Evolutionary conservation across 2,113 vertebrate species (phyloP).

Genomic region (Etheostoma spectabile): DNA sequence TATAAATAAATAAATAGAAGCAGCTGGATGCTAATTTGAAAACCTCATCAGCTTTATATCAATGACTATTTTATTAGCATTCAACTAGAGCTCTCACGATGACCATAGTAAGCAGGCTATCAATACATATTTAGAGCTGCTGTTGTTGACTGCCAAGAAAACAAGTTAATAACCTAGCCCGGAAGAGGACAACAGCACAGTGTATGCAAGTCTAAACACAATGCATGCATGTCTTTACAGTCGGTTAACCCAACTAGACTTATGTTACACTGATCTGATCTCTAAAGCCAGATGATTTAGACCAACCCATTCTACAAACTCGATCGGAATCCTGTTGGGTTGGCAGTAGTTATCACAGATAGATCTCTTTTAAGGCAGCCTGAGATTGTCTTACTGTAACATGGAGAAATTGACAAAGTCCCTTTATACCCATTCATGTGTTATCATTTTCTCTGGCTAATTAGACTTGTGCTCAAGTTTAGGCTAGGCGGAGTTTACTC

Average conservation of each 20-base stretch:
- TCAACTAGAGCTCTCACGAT: not conserved
- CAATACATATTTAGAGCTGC: not conserved
- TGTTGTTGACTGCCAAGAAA: not conserved
- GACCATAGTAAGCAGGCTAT: not conserved
- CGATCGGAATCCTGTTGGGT: too few relatives aligned
- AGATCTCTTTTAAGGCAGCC: not conserved
- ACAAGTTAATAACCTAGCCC: not conserved
- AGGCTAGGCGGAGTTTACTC: not conserved
- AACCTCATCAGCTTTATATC: not conserved
- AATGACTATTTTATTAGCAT: not conserved
- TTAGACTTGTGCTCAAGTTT: not conserved
- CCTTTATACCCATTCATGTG: not conserved
- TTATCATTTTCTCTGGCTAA: not conserved
- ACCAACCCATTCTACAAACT: too few relatives aligned
- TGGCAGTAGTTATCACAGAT: too few relatives aligned
- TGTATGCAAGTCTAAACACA: not conserved
- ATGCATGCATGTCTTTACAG: not conserved
- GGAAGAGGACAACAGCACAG: not conserved
- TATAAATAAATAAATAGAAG: too few relatives aligned
- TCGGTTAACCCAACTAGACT: not conserved
- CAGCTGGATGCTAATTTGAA: too few relatives aligned
- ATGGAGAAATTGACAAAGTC: too few relatives aligned
- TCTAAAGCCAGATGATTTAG: not conserved
- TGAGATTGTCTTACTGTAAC: not conserved
- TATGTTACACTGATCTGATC: not conserved